Conservation (phyloP, 2,113 vertebrate species). For the Falco punctatus region DNA sequence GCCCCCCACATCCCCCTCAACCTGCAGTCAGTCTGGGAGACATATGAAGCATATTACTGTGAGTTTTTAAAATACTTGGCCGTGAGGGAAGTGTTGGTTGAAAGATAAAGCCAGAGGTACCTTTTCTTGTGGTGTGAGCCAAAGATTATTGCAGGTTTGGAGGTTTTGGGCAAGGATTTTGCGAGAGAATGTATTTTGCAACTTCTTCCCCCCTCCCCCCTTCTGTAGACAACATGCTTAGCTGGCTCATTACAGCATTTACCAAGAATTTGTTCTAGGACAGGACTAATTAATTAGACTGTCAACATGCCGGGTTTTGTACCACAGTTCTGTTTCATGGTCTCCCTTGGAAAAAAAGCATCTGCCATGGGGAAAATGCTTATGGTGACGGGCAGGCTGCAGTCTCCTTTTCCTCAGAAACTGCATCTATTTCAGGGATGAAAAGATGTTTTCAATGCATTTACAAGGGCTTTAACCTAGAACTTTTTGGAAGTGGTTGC, state of each 20-base stretch:
- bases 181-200: slow-evolving; percentile 33
- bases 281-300: background rate
- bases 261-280: slow-evolving; percentile 41
- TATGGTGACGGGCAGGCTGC: background rate
- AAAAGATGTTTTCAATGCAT: background rate
- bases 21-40: background rate
- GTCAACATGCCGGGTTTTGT: background rate
- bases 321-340: background rate
- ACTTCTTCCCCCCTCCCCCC: background rate
- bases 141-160: background rate
- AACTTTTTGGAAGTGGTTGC: background rate
- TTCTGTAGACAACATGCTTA: background rate
- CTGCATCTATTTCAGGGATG: background rate
- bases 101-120: background rate
- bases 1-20: background rate
- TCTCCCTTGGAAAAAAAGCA: background rate
- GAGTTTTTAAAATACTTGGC: background rate
- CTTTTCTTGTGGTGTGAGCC: background rate
- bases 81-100: background rate
- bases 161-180: background rate
- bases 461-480: background rate
- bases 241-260: slow-evolving; percentile 35
- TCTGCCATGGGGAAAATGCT: background rate
- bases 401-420: background rate
- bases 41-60: background rate